Conservation (phyloP, 35 echinoderm and acorn worm species). For the Holothuria glaberrima region DNA sequence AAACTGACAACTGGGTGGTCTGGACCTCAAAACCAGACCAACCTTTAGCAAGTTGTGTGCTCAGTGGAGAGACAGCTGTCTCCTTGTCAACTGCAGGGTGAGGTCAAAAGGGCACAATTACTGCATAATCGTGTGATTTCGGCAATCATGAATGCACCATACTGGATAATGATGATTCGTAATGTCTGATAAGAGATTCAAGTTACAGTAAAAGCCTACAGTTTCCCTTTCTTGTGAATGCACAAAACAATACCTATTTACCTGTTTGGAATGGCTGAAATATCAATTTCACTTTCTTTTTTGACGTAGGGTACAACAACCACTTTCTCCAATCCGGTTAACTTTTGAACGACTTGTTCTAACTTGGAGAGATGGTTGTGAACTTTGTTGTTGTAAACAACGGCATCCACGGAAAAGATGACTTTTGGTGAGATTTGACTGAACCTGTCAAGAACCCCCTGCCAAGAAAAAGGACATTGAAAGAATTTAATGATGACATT, state of each 20-base stretch:
- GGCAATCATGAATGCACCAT: too few relatives aligned
- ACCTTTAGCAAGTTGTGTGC: too few relatives aligned
- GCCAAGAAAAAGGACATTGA: conserved; percentile 1
- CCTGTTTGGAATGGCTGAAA: conserved; percentile 89
- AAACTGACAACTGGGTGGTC: too few relatives aligned
- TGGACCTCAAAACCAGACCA: too few relatives aligned
- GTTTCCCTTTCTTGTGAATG: too few relatives aligned
- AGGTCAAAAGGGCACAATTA: too few relatives aligned
- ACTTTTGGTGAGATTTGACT: conserved; percentile 91
- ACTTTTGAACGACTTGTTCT: conserved; percentile 72
- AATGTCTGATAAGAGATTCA: too few relatives aligned
- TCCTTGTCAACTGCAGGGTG: too few relatives aligned
- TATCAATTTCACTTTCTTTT: conserved; percentile 68
- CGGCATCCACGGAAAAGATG: conserved; percentile 96
- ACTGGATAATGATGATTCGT: too few relatives aligned
- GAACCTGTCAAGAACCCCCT: conserved; percentile 95
- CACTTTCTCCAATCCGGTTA: conserved; percentile 84
- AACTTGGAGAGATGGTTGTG: conserved; percentile 89
- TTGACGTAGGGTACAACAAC: conserved; percentile 89
- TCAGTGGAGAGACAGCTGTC: too few relatives aligned
- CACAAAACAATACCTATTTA: neutral
- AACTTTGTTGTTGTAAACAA: conserved; percentile 88
- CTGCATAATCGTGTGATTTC: too few relatives aligned
- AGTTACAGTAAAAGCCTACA: too few relatives aligned
- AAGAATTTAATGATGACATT: neutral